Base-by-base conservation (phyloP, 2,113 vertebrate species). In the Blennius ocellaris region DNA sequence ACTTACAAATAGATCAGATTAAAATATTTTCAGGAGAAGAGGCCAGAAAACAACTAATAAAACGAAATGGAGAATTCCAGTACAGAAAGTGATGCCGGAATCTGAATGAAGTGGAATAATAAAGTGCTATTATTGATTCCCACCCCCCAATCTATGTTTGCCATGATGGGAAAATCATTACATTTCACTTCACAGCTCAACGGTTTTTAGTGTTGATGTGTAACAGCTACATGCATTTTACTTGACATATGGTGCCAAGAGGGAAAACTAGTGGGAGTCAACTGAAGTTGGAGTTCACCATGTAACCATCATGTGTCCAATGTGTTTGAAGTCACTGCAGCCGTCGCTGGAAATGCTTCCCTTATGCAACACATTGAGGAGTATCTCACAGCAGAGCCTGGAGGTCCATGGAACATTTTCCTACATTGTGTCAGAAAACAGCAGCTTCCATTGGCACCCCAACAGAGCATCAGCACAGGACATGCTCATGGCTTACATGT, bases 331-430 rank as follows among this genome's bases (percentile, higher is more conserved):
- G 21, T 30, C 21, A 30, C 21, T 4, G 21, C 21, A 30, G 21
- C 21, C 21, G 2, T 30, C 21, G 21, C 21, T 30, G 21, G 21
- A 4, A 30, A 30, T 30, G 21, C 21, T 4, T 30, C 21, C 21
- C 21, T 30, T 4, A 30, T 30, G 21, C 21, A 30, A 30, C 21
- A 30, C 21, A 30, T 4, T 30, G 51, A 78, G 0, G 37, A 73
- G 54, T 59, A 65, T 78, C 73, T 73, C 47, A 81, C 69, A 54
- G 16, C 48, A 68, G 54, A 58, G 38, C 38, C 44, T 77, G 70
- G 69, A 81, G 72, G 65, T 59, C 30, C 68, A 79, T 85, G 72
- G 83, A 81, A 87, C 64, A 17, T 45, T 74, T 37, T 45, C 36
- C 50, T 77, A 43, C 45, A 73, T 52, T 16, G 15, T 21, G 55